A percentile compares a stretch with the other conserved stretches of the same genome.
Evolutionary conservation across 2,888 invertebrate genomes (phyloP).

Genomic region (Zygothrica quintamaculata): DNA sequence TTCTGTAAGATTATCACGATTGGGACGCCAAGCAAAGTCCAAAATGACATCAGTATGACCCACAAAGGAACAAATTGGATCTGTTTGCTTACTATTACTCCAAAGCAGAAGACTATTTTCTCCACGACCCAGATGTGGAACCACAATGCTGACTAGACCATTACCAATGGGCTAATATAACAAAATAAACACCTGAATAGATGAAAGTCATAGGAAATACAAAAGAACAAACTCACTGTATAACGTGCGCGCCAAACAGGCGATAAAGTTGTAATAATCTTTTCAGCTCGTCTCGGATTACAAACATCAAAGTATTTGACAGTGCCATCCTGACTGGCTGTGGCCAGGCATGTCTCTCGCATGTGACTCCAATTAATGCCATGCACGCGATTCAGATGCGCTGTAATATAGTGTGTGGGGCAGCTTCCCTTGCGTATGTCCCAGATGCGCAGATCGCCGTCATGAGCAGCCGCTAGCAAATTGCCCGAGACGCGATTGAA

Average conservation of each 20-base stretch:
- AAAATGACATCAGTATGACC: slow-evolving; percentile 97
- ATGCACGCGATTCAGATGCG: slow-evolving; percentile 94
- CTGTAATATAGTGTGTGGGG: slow-evolving; percentile 96
- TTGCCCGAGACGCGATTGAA: slow-evolving; percentile 95
- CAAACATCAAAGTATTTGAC: slow-evolving; percentile 97
- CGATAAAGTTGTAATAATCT: slow-evolving; percentile 91
- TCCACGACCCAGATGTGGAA: slow-evolving; percentile 94
- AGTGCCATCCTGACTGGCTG: slow-evolving; percentile 97
- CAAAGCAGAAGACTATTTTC: slow-evolving; percentile 93
- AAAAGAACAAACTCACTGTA: slow-evolving; percentile 86
- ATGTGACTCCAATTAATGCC: slow-evolving; percentile 97
- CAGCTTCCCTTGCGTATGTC: slow-evolving; percentile 94
- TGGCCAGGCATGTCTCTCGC: slow-evolving; percentile 93
- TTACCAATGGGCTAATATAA: slow-evolving; percentile 92
- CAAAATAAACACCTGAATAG: background rate
- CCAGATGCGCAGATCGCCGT: slow-evolving; percentile 98
- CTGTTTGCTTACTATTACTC: slow-evolving; percentile 89
- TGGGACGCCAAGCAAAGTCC: slow-evolving; percentile 97
- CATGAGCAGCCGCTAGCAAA: slow-evolving; percentile 96
- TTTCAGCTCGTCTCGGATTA: slow-evolving; percentile 93
- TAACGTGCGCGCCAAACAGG: slow-evolving; percentile 97
- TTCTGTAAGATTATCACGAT: slow-evolving; percentile 85
- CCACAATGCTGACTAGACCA: slow-evolving; percentile 95
- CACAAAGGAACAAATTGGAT: slow-evolving; percentile 95
- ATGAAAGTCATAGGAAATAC: too few species aligned